Conservation (phyloP, 64 coral and sea anemone genomes). For the Stichodactyla helianthus region DNA sequence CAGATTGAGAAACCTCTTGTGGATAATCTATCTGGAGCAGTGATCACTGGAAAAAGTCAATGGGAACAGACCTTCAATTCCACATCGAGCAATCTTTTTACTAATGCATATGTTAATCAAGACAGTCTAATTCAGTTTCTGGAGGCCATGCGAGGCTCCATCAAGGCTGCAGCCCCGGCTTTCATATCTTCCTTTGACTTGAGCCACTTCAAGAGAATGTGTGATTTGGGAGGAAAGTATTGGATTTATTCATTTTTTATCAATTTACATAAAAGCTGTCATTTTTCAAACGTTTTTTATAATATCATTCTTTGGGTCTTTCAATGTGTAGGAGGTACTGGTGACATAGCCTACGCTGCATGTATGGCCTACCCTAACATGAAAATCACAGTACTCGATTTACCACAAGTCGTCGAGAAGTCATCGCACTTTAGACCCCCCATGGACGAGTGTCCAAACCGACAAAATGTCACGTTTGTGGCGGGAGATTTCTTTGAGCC, state of each 20-base stretch:
- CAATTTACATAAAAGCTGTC: background rate
- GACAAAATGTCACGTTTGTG: constrained; percentile 46
- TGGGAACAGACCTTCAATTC: constrained; percentile 43
- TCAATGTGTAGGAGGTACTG: constrained; percentile 21
- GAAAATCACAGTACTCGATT: constrained; percentile 64
- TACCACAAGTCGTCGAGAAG: constrained; percentile 37
- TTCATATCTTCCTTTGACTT: constrained; percentile 44
- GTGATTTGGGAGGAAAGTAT: constrained; percentile 60
- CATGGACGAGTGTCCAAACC: constrained; percentile 55
- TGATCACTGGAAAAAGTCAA: constrained; percentile 41
- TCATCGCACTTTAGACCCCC: constrained; percentile 47
- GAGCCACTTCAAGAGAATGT: constrained; percentile 17
- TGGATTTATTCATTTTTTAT: background rate
- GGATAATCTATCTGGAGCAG: constrained; percentile 16
- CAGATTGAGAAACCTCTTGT: constrained; percentile 8
- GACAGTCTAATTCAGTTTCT: constrained; percentile 2
- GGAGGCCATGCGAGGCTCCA: constrained; percentile 17
- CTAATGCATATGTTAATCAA: background rate
- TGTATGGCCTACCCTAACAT: constrained; percentile 60
- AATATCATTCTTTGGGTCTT: background rate
- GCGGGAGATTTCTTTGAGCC: constrained; percentile 52
- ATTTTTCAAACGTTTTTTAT: background rate
- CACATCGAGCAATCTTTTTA: constrained; percentile 5
- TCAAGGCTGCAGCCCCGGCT: background rate
- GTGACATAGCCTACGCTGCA: constrained; percentile 45